These are phyloP conservation scores for Tyto alba DNA, from an alignment of 2,113 vertebrate species.

Conservation along the genomic window DNA sequence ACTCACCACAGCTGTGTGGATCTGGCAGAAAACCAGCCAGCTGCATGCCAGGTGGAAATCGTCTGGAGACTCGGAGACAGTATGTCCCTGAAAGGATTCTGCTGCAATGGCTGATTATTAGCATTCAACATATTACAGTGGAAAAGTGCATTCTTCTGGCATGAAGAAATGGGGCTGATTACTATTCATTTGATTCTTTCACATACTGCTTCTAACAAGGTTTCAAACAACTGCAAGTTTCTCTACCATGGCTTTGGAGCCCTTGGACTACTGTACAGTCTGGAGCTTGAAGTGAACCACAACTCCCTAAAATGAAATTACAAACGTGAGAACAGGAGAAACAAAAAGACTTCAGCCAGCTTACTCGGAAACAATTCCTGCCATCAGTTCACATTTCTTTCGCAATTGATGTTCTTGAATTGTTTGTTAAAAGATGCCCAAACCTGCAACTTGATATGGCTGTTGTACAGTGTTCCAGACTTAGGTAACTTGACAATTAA, in stretches of 20 bases:
- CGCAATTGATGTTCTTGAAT: background rate
- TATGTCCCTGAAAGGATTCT: too few relatives aligned
- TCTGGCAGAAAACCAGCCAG: background rate
- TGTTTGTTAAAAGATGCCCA: background rate
- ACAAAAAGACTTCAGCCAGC: background rate
- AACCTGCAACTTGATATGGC: background rate
- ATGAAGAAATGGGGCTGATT: background rate
- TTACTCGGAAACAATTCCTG: background rate
- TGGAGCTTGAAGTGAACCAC: background rate
- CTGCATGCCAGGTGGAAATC: rapidly evolving
- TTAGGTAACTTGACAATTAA: background rate
- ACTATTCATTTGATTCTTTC: rapidly evolving
- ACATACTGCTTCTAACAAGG: background rate
- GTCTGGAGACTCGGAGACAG: rapidly evolving
- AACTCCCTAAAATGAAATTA: rapidly evolving
- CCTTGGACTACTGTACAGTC: too few relatives aligned
- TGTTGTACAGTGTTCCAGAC: background rate
- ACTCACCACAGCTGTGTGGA: background rate
- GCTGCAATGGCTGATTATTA: background rate
- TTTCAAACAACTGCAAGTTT: background rate
- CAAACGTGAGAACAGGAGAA: background rate
- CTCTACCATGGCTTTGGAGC: rapidly evolving
- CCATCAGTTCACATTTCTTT: rapidly evolving
- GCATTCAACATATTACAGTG: rapidly evolving
- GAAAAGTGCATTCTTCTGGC: rapidly evolving